Percentiles rank a stretch among this genome's conserved stretches.
phyloP scores from a whole-genome alignment of 2,888 invertebrate species.

The Caenorhabditis auriculariae region DNA sequence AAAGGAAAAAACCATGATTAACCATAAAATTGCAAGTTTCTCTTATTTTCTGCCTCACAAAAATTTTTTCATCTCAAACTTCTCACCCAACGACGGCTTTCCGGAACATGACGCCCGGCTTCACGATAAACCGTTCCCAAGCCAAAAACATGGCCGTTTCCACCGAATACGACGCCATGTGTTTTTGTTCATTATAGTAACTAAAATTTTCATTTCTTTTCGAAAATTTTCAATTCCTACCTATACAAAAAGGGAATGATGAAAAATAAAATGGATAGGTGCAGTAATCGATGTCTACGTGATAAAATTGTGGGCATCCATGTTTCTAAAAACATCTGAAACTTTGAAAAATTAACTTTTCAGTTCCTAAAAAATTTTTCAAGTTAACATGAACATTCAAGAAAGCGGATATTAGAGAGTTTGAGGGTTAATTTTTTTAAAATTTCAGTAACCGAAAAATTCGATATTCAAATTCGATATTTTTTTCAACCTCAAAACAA shows the following conservation, averaged over 20 bases:
- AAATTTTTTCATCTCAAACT: neutral
- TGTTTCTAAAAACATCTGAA: slow-evolving; percentile 21
- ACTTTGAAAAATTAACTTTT: neutral
- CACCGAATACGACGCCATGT: slow-evolving; percentile 52
- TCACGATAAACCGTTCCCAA: slow-evolving; percentile 57
- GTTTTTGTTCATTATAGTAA: slow-evolving; percentile 55
- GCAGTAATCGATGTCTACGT: slow-evolving; percentile 29
- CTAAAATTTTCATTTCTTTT: slow-evolving; percentile 17
- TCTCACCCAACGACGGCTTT: slow-evolving; percentile 60
- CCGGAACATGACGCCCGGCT: slow-evolving; percentile 55
- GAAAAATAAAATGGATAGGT: slow-evolving; percentile 32
- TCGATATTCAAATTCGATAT: no score
- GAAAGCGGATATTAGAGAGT: no score
- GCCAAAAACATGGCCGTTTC: slow-evolving; percentile 53
- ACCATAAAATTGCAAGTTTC: neutral
- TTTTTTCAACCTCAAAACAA: no score
- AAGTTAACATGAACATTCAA: no score
- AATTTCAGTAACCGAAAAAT: no score
- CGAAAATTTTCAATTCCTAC: slow-evolving; percentile 7
- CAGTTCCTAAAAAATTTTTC: neutral
- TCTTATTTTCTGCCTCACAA: neutral
- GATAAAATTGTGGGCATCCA: slow-evolving; percentile 27
- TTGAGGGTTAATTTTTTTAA: no score
- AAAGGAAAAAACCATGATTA: no score
- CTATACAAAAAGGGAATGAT: slow-evolving; percentile 39